Conservation (phyloP, 2,797 vertebrate species). For the Glossophaga mutica region DNA sequence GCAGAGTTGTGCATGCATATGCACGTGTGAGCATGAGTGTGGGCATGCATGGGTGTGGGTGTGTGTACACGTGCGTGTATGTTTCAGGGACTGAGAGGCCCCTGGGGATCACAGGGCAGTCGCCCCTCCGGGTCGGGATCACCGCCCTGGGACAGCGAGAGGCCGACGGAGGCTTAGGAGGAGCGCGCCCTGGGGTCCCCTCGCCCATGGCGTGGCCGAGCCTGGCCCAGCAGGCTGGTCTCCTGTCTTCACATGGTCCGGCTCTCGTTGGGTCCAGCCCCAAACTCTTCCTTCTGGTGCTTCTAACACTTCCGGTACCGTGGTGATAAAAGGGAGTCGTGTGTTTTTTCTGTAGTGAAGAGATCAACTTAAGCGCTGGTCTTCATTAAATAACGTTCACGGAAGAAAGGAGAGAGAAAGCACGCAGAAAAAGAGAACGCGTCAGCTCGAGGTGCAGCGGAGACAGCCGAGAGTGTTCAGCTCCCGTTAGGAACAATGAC, state of each 20-base stretch:
- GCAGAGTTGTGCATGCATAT: no score
- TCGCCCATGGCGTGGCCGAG: no score
- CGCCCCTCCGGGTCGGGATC: not conserved
- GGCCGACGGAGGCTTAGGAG: no score
- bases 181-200: rapidly evolving
- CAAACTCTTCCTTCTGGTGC: not conserved
- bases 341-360: slow-evolving; percentile 2
- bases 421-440: slow-evolving; percentile 39
- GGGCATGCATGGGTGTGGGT: no score
- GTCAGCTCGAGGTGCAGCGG: slow-evolving; percentile 25
- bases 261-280: not conserved
- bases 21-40: no score
- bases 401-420: not conserved
- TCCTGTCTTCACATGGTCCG: not conserved
- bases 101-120: not conserved
- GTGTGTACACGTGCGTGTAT: no score
- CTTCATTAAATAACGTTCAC: not conserved
- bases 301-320: not conserved
- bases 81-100: not conserved
- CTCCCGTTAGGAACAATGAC: slow-evolving; percentile 59
- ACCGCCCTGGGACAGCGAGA: not conserved
- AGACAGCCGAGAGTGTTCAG: slow-evolving; percentile 53
- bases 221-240: not conserved
- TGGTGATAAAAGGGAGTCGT: not conserved
- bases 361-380: slow-evolving; percentile 10